phyloP scores from a whole-genome alignment of 1,140 invertebrate genomes.

The Himalopsyche phryganea region DNA sequence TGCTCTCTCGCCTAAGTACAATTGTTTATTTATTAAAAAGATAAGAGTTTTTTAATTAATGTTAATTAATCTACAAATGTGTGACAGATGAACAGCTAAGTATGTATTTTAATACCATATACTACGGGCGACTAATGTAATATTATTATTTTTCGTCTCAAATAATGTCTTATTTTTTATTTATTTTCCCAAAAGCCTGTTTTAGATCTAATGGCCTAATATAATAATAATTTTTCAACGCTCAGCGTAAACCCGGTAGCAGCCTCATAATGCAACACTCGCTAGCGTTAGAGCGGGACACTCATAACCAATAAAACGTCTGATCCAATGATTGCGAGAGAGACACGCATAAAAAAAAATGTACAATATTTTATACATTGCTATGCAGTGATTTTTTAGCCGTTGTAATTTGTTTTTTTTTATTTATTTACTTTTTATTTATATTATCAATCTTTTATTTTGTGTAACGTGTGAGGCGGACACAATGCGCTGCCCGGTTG shows the following conservation, averaged over 20 bases:
- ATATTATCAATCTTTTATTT: not conserved
- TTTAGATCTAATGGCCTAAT: slow-evolving; percentile 8
- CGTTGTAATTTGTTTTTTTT: not conserved
- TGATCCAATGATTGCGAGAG: slow-evolving; percentile 10
- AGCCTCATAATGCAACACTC: slow-evolving; percentile 9
- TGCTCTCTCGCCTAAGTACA: no score
- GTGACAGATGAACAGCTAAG: no score
- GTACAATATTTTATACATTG: slow-evolving; percentile 9
- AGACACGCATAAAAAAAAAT: slow-evolving; percentile 9
- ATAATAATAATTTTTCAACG: slow-evolving; percentile 31
- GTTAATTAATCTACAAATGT: no score
- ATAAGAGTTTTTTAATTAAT: no score
- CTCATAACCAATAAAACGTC: no score
- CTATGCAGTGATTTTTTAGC: not conserved
- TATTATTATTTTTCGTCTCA: no score
- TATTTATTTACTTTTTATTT: not conserved
- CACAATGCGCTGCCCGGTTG: not conserved
- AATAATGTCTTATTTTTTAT: no score
- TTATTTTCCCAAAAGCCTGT: not conserved
- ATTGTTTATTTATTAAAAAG: no score
- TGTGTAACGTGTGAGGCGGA: not conserved
- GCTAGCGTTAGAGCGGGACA: not conserved
- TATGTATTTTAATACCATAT: no score
- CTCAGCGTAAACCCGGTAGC: slow-evolving; percentile 30
- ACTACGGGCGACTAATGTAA: no score